These are phyloP conservation scores for Lathronympha strigana DNA, from an alignment of 2,888 invertebrate genomes.

Conservation along the genomic window DNA sequence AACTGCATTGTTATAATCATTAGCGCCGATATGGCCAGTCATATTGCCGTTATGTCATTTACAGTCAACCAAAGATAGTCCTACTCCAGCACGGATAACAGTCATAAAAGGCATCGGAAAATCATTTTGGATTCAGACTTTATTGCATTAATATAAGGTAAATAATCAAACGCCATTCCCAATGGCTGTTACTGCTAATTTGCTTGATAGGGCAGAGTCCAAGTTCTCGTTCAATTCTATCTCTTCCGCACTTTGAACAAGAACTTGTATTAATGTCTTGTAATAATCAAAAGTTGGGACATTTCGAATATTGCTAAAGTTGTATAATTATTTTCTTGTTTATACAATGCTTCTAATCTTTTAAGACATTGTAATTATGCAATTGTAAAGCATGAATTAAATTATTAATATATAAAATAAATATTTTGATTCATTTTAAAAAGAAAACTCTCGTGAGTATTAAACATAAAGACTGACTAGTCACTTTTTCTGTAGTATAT, in stretches of 20 bases:
- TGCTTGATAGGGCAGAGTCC: no score
- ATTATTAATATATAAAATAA: no score
- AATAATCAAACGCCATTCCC: no score
- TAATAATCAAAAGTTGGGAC: slow-evolving; percentile 33
- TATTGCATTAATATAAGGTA: no score
- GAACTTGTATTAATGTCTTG: slow-evolving; percentile 25
- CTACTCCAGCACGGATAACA: no score
- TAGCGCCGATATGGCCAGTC: slow-evolving; percentile 8
- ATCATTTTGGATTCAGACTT: no score
- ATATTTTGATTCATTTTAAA: no score
- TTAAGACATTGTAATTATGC: not conserved
- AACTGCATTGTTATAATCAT: slow-evolving; percentile 8
- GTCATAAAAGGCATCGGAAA: no score
- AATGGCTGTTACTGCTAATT: no score
- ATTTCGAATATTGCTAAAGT: slow-evolving; percentile 37
- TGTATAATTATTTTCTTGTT: slow-evolving; percentile 34
- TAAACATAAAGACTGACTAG: no score
- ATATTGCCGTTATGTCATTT: not conserved
- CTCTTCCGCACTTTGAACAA: slow-evolving; percentile 8
- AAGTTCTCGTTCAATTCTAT: slow-evolving; percentile 23
- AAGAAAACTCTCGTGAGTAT: no score
- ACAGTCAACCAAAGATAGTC: slow-evolving; percentile 4
- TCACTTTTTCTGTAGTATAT: no score
- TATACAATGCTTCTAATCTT: slow-evolving; percentile 29
- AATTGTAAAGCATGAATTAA: not conserved